Evolutionary conservation across 1,140 invertebrate species (phyloP).

Genomic region (Ctenoplectra terminalis): DNA sequence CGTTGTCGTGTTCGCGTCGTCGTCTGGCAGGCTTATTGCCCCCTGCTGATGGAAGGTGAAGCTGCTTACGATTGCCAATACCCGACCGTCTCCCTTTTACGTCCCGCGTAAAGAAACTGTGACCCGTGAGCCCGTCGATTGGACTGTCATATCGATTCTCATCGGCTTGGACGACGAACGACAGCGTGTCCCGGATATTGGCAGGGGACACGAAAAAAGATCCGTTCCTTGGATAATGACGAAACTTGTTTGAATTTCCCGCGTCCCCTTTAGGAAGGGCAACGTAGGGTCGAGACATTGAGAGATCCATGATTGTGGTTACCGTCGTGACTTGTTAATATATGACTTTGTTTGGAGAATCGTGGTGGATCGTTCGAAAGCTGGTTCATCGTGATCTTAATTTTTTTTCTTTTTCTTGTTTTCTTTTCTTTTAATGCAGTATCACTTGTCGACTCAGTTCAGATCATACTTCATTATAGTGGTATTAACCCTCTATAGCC

Average conservation of each 20-base stretch:
- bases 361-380: slow-evolving; percentile 11
- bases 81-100: slow-evolving; percentile 37
- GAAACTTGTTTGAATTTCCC: slow-evolving; percentile 51
- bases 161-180: slow-evolving; percentile 21
- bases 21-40: slow-evolving; percentile 60
- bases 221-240: slow-evolving; percentile 10
- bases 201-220: background rate
- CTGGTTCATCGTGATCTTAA: too few relatives aligned
- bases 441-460: too few relatives aligned
- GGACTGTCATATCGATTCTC: slow-evolving; percentile 68
- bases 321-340: background rate
- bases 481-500: too few relatives aligned
- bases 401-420: too few relatives aligned
- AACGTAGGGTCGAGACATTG: background rate
- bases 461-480: slow-evolving; percentile 1
- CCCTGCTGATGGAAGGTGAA: slow-evolving; percentile 59
- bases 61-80: slow-evolving; percentile 40
- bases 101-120: slow-evolving; percentile 51
- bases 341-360: background rate
- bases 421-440: too few relatives aligned
- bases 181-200: slow-evolving; percentile 5
- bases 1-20: slow-evolving; percentile 10
- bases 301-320: background rate
- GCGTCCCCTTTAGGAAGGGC: background rate
- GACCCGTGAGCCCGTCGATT: slow-evolving; percentile 61